A percentile compares a stretch with the other conserved stretches of the same genome.
Conservation (phyloP, 2,113 vertebrate genomes). For the Tetrax tetrax region DNA sequence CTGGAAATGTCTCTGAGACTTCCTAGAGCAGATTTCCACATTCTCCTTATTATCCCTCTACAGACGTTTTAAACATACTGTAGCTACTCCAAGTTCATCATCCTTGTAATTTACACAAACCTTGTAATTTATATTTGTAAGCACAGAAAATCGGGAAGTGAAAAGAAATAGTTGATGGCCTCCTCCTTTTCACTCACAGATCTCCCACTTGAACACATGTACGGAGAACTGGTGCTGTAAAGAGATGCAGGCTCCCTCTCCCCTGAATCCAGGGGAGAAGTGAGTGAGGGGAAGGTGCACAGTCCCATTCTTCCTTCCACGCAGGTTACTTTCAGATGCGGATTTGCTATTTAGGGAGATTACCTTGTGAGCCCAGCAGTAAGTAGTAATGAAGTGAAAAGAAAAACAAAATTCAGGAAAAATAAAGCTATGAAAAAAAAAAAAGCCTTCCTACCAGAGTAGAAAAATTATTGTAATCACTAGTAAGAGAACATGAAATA, state of each 20-base stretch:
- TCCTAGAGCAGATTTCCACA: constrained; percentile 74
- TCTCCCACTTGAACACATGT: constrained; percentile 41
- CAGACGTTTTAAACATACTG: constrained; percentile 65
- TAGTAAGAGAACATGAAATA: neutral
- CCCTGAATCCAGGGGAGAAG: neutral
- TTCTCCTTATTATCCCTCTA: constrained; percentile 67
- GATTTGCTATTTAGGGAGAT: neutral
- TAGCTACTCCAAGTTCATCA: constrained; percentile 59
- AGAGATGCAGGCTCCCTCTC: neutral
- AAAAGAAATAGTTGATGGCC: constrained; percentile 47
- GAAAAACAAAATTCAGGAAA: neutral
- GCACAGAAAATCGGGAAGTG: constrained; percentile 42
- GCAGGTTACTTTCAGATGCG: neutral
- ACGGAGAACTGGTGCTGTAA: neutral
- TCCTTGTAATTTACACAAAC: constrained; percentile 71
- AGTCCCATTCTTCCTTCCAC: neutral
- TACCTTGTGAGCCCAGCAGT: neutral
- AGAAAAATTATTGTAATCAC: neutral
- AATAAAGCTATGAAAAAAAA: neutral
- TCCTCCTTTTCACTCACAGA: constrained; percentile 48
- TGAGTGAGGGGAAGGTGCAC: neutral
- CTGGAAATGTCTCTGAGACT: constrained; percentile 75
- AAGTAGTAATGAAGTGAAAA: neutral
- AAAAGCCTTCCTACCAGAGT: neutral
- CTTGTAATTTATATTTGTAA: constrained; percentile 72